A percentile compares a stretch with the other conserved stretches of the same genome.
Evolutionary conservation across 2,797 vertebrate genomes (phyloP).

Genomic region (Atherinosoma microstoma): DNA sequence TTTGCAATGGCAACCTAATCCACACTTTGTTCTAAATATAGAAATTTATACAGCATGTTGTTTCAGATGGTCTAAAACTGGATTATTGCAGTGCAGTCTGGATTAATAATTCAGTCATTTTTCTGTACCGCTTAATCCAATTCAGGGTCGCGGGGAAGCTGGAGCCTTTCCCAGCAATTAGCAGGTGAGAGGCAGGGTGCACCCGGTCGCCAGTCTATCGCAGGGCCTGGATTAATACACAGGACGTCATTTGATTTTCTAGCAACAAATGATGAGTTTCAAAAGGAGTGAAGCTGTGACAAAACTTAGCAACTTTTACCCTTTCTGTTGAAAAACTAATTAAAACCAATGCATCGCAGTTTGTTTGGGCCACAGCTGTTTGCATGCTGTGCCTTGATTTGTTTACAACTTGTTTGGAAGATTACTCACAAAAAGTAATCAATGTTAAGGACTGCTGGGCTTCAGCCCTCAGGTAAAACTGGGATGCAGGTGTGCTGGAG

Average conservation of each 20-base stretch:
- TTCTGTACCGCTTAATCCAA: too few relatives aligned
- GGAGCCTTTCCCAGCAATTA: too few relatives aligned
- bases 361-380: not conserved
- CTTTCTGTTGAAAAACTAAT: not conserved
- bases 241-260: not conserved
- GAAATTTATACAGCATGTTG: not conserved
- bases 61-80: not conserved
- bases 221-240: too few relatives aligned
- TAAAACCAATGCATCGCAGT: not conserved
- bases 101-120: too few relatives aligned
- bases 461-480: constrained; percentile 10
- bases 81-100: too few relatives aligned
- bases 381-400: not conserved
- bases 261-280: not conserved
- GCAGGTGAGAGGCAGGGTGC: too few relatives aligned
- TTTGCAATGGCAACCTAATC: not conserved
- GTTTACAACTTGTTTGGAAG: not conserved
- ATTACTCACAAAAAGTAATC: constrained; percentile 18
- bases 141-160: too few relatives aligned
- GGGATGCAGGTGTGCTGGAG: constrained; percentile 54
- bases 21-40: not conserved
- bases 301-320: too few relatives aligned
- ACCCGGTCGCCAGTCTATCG: too few relatives aligned
- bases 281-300: too few relatives aligned
- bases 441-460: not conserved